Evolutionary conservation across 2,113 vertebrate species (phyloP), one percentile per base, ranked within the genome.

Genomic region (Hiodon tergisus): DNA sequence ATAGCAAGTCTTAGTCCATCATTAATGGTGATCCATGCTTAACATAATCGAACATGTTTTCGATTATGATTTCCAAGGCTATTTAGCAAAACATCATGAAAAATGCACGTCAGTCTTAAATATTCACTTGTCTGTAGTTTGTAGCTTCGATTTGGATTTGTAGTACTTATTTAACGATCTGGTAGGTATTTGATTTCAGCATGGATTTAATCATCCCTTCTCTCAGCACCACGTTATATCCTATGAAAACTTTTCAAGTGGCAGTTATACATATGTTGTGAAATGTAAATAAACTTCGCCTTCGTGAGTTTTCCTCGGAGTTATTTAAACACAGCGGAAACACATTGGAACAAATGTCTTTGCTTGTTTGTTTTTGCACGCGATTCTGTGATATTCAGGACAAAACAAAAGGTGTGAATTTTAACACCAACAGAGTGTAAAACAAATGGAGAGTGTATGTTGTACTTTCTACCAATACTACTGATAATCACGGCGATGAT

Each of bases 311-410:
- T 2, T 62, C n/a, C 62, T 53, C 6, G 8, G 63, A 48, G 13
- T 60, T 48, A 52, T 6, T 10, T 57, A 11, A 6, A 70, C 8
- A 57, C 51, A 52, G 86, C 71, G 75, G 77, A 72, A 80, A 83
- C 80, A 85, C 83, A 84, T 76, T 80, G 81, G 77, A 82, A 86
- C 86, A 87, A 86, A 81, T 87, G 86, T 85, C 31, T 85, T 73
- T 81, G 74, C 76, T 82, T 72, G 84, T 86, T 86, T 87, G 84
- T 85, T 85, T 86, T 86, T 87, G 84, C 70, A 59, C 80, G 79
- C 81, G 80, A 81, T 82, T 77, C 73, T 80, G 76, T 85, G 87
- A 82, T 83, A 85, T 53, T 85, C 84, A 82, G 83, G 69, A 78
- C 73, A 31, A 6, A 6, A 31, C 83, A 79, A 81, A 76, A 78